Evolutionary conservation across 2,113 vertebrate species (phyloP).

Genomic region (Tachysurus vachellii): DNA sequence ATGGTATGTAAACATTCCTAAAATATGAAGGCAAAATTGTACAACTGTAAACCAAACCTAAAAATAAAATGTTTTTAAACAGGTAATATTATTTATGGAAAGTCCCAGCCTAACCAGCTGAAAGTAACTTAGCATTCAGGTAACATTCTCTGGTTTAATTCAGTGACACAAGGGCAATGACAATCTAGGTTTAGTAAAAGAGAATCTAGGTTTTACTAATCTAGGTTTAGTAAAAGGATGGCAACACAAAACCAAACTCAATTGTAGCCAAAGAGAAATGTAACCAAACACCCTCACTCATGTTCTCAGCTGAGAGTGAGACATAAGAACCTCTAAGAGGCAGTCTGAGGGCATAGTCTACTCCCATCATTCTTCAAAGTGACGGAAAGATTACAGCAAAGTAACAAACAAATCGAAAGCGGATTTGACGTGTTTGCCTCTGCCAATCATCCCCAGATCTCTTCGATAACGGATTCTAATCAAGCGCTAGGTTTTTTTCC

Average conservation of each 20-base stretch:
- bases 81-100: background rate
- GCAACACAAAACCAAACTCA: background rate
- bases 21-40: background rate
- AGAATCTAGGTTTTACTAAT: too few species aligned
- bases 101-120: background rate
- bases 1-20: background rate
- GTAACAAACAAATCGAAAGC: conserved; percentile 73
- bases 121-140: background rate
- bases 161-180: background rate
- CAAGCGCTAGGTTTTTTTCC: conserved; percentile 56
- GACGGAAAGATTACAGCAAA: conserved; percentile 60
- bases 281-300: background rate
- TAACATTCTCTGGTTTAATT: background rate
- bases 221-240: background rate
- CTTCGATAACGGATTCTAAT: conserved; percentile 72
- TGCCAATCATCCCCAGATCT: conserved; percentile 63
- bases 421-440: conserved; percentile 66
- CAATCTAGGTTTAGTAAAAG: background rate
- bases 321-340: background rate
- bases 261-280: background rate
- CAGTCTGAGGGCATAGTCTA: conserved; percentile 20
- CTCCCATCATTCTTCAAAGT: conserved; percentile 65
- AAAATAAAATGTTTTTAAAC: background rate
- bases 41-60: background rate
- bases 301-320: background rate